Percentiles rank a stretch among this genome's conserved stretches.
Conservation (phyloP, 2,113 vertebrate genomes). For the Trogon melanurus region DNA sequence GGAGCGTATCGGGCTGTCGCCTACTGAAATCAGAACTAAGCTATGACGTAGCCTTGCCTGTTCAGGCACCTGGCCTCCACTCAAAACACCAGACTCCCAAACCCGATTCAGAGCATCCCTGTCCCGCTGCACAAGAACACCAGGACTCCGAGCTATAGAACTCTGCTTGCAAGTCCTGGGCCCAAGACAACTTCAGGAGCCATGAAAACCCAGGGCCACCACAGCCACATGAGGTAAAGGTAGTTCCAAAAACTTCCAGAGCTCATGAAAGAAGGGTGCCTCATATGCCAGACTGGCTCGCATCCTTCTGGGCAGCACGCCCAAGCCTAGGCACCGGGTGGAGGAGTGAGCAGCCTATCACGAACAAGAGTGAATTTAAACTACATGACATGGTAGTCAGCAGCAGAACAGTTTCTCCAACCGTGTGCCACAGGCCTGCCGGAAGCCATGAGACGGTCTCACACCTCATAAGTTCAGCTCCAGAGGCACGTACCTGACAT, state of each 20-base stretch:
- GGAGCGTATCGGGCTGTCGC: neutral
- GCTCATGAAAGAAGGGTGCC: neutral
- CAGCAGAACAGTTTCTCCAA: neutral
- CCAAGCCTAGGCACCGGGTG: neutral
- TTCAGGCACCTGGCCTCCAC: neutral
- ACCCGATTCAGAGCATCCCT: neutral
- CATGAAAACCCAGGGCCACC: neutral
- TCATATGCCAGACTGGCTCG: neutral
- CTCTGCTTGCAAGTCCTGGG: neutral
- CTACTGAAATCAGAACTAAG: neutral
- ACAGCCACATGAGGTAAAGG: neutral
- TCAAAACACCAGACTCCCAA: neutral
- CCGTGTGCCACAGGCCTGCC: neutral
- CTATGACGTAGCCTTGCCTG: neutral
- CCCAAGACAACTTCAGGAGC: neutral
- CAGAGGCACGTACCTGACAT: constrained; percentile 80
- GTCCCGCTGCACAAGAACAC: neutral
- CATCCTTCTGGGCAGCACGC: neutral
- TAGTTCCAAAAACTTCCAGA: neutral
- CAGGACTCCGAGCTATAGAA: neutral
- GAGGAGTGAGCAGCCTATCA: neutral
- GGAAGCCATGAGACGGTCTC: neutral
- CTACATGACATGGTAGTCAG: too few species aligned
- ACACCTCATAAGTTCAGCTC: neutral
- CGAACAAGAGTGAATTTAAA: neutral